A percentile compares a stretch with the other conserved stretches of the same genome.
These are phyloP conservation scores for Scomber japonicus DNA, from an alignment of 2,113 vertebrate species.

Conservation along the genomic window DNA sequence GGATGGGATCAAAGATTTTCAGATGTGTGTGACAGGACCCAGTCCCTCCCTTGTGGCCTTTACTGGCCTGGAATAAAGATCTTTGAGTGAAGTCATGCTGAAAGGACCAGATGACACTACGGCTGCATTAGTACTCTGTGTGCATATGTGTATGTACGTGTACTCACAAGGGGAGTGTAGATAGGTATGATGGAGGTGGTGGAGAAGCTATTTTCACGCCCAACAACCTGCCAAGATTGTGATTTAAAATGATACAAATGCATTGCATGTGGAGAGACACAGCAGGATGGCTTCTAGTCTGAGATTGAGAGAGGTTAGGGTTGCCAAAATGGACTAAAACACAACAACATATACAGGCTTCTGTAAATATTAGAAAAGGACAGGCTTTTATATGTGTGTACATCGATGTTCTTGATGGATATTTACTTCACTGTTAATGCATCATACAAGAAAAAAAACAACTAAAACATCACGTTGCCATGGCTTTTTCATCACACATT, in stretches of 20 bases:
- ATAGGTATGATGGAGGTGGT: conserved; percentile 59
- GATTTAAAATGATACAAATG: conserved; percentile 70
- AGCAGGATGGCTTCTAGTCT: conserved; percentile 8
- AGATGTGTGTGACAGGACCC: conserved; percentile 70
- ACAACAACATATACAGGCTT: conserved; percentile 28
- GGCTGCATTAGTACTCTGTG: conserved; percentile 42
- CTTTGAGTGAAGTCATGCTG: conserved; percentile 69
- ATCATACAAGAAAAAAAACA: background rate
- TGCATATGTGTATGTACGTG: conserved; percentile 14
- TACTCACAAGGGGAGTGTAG: conserved; percentile 26
- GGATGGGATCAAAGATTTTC: conserved; percentile 73
- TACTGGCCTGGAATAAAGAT: conserved; percentile 62
- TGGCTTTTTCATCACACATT: background rate
- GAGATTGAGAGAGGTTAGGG: conserved; percentile 17
- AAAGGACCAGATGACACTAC: conserved; percentile 67
- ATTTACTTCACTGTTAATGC: background rate
- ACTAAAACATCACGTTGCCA: background rate
- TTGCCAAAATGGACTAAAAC: conserved; percentile 61
- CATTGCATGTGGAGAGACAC: conserved; percentile 31
- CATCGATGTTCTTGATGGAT: background rate
- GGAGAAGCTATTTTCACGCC: conserved; percentile 62
- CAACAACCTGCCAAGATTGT: conserved; percentile 61
- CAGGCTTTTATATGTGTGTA: background rate
- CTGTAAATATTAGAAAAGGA: conserved; percentile 48
- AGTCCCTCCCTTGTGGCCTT: conserved; percentile 57